Evolutionary conservation across 2,888 invertebrate genomes (phyloP), one percentile per base, ranked within the genome.

Genomic region (Tenthredo scrophulariae): DNA sequence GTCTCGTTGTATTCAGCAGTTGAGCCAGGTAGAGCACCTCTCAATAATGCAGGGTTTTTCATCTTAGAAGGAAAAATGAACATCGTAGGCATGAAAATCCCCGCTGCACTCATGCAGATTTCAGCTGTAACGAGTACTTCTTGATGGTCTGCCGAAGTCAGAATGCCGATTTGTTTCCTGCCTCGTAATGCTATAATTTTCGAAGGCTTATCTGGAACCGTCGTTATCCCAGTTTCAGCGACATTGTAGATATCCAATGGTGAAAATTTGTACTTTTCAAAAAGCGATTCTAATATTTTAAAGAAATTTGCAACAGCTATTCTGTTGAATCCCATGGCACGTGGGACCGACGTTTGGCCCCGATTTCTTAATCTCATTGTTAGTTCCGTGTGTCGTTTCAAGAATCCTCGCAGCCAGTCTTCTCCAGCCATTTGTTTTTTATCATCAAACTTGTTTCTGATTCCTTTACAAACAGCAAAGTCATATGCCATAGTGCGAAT

Each of bases 321-420:
- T 89, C 88, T 91, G 84, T 92, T 91, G 79, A 92, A 93, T 0
- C 90, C 91, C 79, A 88, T 87, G 65, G 92, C 90, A 84, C 92
- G 84, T 5, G 91, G 91, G 75, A 89, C 89, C 62, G 90, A 85
- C 6, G 88, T 89, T 2, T 80, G 46, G 85, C 89, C 89, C 50
- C 88, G 67, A 67, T 29, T 67, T 67, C 18, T 29, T 7, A 67
- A 67, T 6, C 67, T 29, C 33, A n/a, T 54, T 5, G 54, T 54
- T 7, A 89, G 70, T 26, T 86, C 86, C 82, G 87, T 85, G 67
- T 89, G 85, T 82, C 87, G 84, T 26, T 85, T 89, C 65, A 91
- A 85, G 83, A 88, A 88, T 33, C 79, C 86, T 18, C 43, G 84
- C 10, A 89, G 22, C 91, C 91, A 92, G 46, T 91, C 90, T 86